Base-by-base conservation (phyloP, 2,797 vertebrate species). In the Crypturellus tataupa region DNA sequence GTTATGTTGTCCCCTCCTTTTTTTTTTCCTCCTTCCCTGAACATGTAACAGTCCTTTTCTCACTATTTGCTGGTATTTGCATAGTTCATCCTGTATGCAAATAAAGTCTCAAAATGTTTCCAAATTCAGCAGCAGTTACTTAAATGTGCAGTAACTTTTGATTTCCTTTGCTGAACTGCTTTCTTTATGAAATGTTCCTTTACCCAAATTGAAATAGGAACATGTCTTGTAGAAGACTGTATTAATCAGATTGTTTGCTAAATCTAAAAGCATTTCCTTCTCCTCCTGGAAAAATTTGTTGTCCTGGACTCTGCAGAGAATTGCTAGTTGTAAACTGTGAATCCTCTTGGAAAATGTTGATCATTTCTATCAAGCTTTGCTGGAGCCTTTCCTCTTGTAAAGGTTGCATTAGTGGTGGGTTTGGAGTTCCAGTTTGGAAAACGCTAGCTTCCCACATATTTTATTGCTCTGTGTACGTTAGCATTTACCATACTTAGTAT, bases 381-480 rank as follows among this genome's bases (percentile, higher is more conserved):
- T 2, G 70, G n/a, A 85, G 44, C 39, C 40, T 91, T 81, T 89
- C 1, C 7, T 83, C 62, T 42, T 46, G 11, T 47, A 12, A 79
- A 69, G 23, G 55, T 80, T 42, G 35, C 7, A 0, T 46, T 78
- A 31, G 13, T 68, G 25, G 83, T 89, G 31, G 23, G 23, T 85
- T 89, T 72, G 79, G 72, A 78, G 58, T 53, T 65, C 40, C 65
- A 49, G 68, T 78, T 40, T 80, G 55, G 53, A 72, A 94, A 76
- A 47, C 33, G 6, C 18, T 80, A 33, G n/a, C 80, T 85, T 91
- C 79, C 65, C 64, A 1, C 25, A 2, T 51, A 62, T 63, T 75
- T 80, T 83, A 16, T 87, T 85, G 76, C 20, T 80, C 65, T 87
- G 90, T 60, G 9, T 78, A 42, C 40, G 23, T 62, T 44, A 68